Percentiles rank a stretch among this genome's conserved stretches.
These are phyloP conservation scores for Agrenia bidenticulata DNA, from an alignment of 2,888 invertebrate species.

Conservation along the genomic window DNA sequence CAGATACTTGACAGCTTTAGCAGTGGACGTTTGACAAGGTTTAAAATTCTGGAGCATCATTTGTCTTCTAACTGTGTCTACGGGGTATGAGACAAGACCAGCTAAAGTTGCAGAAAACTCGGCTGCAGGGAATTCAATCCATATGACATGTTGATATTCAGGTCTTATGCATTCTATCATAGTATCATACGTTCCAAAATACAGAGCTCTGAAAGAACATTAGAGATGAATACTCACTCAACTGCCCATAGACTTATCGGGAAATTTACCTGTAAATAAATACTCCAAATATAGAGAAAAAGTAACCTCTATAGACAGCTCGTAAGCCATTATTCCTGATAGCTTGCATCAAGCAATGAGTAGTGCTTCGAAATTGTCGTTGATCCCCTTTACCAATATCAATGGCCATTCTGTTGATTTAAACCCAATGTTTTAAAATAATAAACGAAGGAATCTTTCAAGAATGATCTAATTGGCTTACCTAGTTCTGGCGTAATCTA, in stretches of 20 bases:
- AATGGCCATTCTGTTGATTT: constrained; percentile 31
- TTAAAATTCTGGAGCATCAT: constrained; percentile 39
- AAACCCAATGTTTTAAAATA: background rate
- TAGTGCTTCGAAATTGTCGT: constrained; percentile 15
- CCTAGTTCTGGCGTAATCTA: constrained; percentile 45
- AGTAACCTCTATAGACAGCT: constrained; percentile 39
- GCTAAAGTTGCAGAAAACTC: constrained; percentile 28
- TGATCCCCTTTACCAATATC: constrained; percentile 15
- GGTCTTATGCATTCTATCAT: constrained; percentile 18
- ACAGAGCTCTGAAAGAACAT: constrained; percentile 27
- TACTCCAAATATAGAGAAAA: constrained; percentile 40
- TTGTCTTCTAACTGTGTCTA: constrained; percentile 41
- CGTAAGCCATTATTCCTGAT: constrained; percentile 23
- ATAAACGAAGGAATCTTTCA: constrained; percentile 9
- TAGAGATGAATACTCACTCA: background rate
- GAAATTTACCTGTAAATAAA: constrained; percentile 38
- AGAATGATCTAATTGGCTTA: constrained; percentile 13
- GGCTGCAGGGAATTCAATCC: constrained; percentile 33
- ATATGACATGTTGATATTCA: constrained; percentile 23
- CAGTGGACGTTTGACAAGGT: background rate
- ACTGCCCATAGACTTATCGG: background rate
- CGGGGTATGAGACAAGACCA: constrained; percentile 39
- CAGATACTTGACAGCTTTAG: background rate
- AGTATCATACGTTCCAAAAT: constrained; percentile 43
- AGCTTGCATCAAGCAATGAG: constrained; percentile 19